Percentiles rank a stretch among this genome's conserved stretches.
phyloP scores from a whole-genome alignment of 2,113 vertebrate species.

The Rhinolophus ferrumequinum region DNA sequence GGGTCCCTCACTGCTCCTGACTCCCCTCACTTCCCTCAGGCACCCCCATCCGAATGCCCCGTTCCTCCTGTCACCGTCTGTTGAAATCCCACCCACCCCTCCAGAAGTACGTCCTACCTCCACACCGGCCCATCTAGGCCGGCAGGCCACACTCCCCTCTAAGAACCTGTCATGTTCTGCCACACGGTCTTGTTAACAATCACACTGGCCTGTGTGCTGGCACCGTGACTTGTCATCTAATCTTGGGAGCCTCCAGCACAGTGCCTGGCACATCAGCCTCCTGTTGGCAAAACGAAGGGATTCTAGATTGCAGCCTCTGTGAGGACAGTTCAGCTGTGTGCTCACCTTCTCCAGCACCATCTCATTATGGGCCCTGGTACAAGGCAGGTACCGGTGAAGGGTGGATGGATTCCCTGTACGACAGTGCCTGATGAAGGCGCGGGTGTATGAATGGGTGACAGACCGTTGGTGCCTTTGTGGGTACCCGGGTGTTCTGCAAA shows the following conservation, averaged over 20 bases:
- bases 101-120: neutral
- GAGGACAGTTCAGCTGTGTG: neutral
- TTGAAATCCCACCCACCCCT: neutral
- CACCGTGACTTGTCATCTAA: neutral
- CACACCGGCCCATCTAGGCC: neutral
- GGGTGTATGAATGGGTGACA: too few species aligned
- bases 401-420: accelerated
- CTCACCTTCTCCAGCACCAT: neutral
- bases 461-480: neutral
- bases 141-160: neutral
- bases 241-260: neutral
- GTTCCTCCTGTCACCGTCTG: neutral
- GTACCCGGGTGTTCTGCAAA: neutral
- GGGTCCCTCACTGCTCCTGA: neutral
- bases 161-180: neutral
- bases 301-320: accelerated
- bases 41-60: neutral
- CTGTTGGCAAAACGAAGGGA: neutral
- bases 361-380: neutral
- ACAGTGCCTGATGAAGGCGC: neutral
- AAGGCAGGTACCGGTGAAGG: accelerated
- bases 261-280: neutral
- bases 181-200: neutral
- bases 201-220: neutral
- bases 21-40: neutral